Conservation (phyloP, 2,888 invertebrate species). For the Stenotaenia linearis region DNA sequence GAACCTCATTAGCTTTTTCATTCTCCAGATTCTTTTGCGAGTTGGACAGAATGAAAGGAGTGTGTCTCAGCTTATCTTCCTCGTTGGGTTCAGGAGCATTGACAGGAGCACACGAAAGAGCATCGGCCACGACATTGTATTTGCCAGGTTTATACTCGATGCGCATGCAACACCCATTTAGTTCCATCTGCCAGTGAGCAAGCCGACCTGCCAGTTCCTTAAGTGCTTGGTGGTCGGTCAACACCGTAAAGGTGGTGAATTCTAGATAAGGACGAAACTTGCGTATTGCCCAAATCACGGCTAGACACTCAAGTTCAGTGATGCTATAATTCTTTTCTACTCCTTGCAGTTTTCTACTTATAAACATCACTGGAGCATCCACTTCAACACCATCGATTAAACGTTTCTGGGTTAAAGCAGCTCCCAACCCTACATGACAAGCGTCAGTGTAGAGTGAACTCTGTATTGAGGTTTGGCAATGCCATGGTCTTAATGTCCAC, state of each 20-base stretch:
- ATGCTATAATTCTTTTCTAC: not conserved
- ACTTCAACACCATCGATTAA: not conserved
- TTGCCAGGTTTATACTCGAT: not conserved
- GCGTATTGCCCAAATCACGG: not conserved
- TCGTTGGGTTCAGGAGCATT: not conserved
- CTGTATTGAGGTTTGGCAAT: not conserved
- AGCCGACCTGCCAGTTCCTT: not conserved
- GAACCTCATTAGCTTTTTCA: not conserved
- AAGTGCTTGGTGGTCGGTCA: not conserved
- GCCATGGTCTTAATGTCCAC: not conserved
- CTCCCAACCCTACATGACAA: not conserved
- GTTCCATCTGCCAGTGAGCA: not conserved
- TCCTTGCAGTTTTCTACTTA: not conserved
- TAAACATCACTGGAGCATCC: not conserved
- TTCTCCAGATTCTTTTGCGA: not conserved
- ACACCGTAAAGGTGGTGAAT: not conserved
- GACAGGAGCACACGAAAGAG: not conserved
- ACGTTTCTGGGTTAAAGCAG: not conserved
- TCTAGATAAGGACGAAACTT: not conserved
- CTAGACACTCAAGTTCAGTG: not conserved
- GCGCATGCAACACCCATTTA: not conserved
- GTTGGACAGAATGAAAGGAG: not conserved
- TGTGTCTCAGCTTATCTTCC: not conserved
- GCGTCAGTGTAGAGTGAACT: not conserved
- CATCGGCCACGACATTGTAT: not conserved